Evolutionary conservation across 2,797 vertebrate species (phyloP).

Genomic region (Anisognathus igniventris): DNA sequence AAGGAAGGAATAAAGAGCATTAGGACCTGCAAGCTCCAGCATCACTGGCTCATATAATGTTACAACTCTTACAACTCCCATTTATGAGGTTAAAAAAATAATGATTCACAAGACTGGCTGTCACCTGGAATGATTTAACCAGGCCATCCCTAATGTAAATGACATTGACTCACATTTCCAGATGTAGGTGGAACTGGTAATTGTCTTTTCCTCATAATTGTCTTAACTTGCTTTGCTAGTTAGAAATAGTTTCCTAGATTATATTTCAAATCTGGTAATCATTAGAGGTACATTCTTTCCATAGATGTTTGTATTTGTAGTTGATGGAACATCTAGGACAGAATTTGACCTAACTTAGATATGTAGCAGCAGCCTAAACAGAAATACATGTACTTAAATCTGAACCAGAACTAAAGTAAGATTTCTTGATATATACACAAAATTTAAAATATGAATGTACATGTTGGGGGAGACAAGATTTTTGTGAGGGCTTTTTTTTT

Average conservation of each 20-base stretch:
- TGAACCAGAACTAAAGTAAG: not conserved
- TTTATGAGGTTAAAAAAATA: slow-evolving; percentile 22
- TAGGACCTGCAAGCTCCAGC: not conserved
- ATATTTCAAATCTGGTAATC: slow-evolving; percentile 17
- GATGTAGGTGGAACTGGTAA: slow-evolving; percentile 26
- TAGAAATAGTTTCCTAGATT: slow-evolving; percentile 49
- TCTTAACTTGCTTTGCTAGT: slow-evolving; percentile 51
- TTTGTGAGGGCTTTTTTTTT: not conserved
- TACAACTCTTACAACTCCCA: not conserved
- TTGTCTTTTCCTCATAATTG: slow-evolving; percentile 37
- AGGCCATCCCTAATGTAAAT: slow-evolving; percentile 10
- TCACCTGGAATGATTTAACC: slow-evolving; percentile 20
- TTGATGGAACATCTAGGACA: slow-evolving; percentile 3
- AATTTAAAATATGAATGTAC: not conserved
- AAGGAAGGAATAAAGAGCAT: not conserved
- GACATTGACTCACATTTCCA: slow-evolving; percentile 32
- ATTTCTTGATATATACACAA: not conserved
- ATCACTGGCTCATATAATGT: not conserved
- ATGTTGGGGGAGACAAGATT: not conserved
- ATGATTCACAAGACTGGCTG: slow-evolving; percentile 27
- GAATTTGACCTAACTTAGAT: slow-evolving; percentile 14
- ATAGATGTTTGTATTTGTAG: slow-evolving; percentile 26
- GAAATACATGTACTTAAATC: not conserved
- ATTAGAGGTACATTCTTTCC: slow-evolving; percentile 34
- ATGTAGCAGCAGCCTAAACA: not conserved